Percentiles rank a stretch among this genome's conserved stretches.
phyloP scores from a whole-genome alignment of 1,140 invertebrate species.

The Lucilia sericata region DNA sequence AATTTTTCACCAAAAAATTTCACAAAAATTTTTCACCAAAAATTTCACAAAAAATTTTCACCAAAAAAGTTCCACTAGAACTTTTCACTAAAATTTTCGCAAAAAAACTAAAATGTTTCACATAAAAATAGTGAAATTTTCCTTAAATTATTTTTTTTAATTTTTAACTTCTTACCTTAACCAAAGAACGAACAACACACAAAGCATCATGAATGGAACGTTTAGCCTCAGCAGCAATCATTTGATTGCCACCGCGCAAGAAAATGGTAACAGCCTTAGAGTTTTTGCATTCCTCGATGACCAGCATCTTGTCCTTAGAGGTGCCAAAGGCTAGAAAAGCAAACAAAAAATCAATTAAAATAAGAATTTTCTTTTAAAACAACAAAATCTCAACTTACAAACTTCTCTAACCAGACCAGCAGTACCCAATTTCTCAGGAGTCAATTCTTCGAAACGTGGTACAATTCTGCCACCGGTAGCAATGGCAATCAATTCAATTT shows the following conservation, averaged over 20 bases:
- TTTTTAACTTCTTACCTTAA: conserved; percentile 77
- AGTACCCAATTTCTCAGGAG: conserved; percentile 90
- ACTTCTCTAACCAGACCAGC: conserved; percentile 96
- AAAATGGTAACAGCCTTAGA: conserved; percentile 97
- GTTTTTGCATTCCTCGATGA: conserved; percentile 98
- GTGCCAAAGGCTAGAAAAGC: conserved; percentile 85
- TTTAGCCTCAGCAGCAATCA: conserved; percentile 99
- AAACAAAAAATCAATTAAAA: conserved; percentile 35
- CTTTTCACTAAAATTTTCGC: too few relatives aligned
- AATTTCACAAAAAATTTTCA: too few relatives aligned
- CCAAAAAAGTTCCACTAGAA: too few relatives aligned
- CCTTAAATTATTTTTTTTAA: too few relatives aligned
- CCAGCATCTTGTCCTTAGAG: conserved; percentile 96
- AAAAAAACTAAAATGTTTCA: too few relatives aligned
- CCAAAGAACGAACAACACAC: conserved; percentile 95
- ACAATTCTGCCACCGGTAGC: conserved; percentile 99
- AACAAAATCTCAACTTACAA: conserved; percentile 50
- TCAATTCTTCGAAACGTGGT: conserved; percentile 95
- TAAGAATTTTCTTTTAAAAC: conserved; percentile 66
- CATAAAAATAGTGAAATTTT: too few relatives aligned
- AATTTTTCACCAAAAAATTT: too few relatives aligned
- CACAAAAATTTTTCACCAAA: too few relatives aligned
- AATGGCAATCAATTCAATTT: conserved; percentile 93
- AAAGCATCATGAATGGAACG: conserved; percentile 97
- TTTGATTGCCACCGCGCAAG: conserved; percentile 96